Evolutionary conservation across 2,797 vertebrate genomes (phyloP).

Genomic region (Carduelis carduelis): DNA sequence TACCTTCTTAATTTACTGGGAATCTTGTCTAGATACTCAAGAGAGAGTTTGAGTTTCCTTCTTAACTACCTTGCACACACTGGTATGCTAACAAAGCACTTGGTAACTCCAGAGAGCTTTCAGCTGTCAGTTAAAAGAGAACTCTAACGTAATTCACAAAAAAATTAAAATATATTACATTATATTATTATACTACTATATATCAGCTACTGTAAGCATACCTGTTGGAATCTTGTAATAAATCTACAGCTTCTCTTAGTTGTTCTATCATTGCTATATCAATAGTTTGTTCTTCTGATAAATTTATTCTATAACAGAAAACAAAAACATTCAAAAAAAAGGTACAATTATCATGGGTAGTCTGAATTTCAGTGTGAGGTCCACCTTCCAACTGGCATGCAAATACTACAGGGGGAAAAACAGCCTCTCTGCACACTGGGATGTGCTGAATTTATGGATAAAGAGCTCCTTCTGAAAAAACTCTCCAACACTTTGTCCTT

Average conservation of each 20-base stretch:
- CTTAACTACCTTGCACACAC: not conserved
- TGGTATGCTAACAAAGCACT: not conserved
- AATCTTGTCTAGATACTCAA: not conserved
- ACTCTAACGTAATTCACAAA: not conserved
- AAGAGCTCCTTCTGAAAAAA: not conserved
- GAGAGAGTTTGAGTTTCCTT: not conserved
- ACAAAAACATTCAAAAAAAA: conserved; percentile 11
- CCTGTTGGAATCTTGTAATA: conserved; percentile 87
- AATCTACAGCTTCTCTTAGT: conserved; percentile 87
- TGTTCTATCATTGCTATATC: conserved; percentile 86
- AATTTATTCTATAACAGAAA: conserved; percentile 76
- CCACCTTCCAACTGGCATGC: not conserved
- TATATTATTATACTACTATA: not conserved
- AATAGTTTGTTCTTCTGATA: conserved; percentile 72
- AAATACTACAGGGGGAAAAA: not conserved
- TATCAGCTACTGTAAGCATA: conserved; percentile 36
- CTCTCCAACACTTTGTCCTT: not conserved
- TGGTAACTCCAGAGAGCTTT: not conserved
- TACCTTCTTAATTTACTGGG: not conserved
- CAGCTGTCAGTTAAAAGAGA: not conserved
- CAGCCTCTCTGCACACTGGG: not conserved
- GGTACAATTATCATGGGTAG: not conserved
- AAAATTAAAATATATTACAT: not conserved
- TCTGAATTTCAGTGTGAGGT: not conserved
- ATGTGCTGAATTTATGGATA: not conserved